These are phyloP conservation scores for Epirrita christyi DNA, from an alignment of 2,888 invertebrate species.

Conservation along the genomic window DNA sequence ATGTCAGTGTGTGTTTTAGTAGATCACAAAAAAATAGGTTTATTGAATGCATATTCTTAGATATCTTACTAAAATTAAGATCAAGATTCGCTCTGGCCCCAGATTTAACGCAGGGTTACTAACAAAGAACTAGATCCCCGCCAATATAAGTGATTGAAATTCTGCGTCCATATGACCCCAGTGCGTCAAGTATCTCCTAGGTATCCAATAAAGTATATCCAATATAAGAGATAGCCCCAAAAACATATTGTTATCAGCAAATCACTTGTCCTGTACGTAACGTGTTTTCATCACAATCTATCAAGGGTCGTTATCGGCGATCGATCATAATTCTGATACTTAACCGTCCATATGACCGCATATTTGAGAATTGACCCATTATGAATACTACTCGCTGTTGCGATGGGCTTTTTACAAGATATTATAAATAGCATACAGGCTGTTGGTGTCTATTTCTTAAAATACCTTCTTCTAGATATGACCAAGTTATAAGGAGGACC, in stretches of 20 bases:
- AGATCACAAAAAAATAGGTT: too few species aligned
- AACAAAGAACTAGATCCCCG: too few species aligned
- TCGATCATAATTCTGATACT: constrained; percentile 30
- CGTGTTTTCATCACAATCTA: constrained; percentile 27
- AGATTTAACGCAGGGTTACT: too few species aligned
- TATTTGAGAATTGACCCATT: constrained; percentile 15
- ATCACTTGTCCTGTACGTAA: constrained; percentile 31
- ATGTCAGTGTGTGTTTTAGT: too few species aligned
- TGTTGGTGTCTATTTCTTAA: too few species aligned
- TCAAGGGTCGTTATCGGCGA: constrained; percentile 31
- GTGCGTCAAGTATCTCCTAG: neutral
- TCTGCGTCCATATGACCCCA: too few species aligned
- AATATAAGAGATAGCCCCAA: constrained; percentile 21
- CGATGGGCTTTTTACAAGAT: neutral
- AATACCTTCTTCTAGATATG: too few species aligned
- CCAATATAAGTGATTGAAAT: neutral
- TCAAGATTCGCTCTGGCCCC: too few species aligned
- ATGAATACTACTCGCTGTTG: neutral
- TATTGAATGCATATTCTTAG: too few species aligned
- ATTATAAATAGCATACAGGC: too few species aligned
- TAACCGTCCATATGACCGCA: neutral
- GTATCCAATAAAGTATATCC: neutral
- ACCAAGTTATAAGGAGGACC: too few species aligned
- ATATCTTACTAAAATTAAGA: too few species aligned
- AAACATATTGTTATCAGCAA: constrained; percentile 32